Percentiles rank a stretch among this genome's conserved stretches.
These are phyloP conservation scores for Yasuhikotakia modesta DNA, from an alignment of 2,797 vertebrate species.

Conservation along the genomic window DNA sequence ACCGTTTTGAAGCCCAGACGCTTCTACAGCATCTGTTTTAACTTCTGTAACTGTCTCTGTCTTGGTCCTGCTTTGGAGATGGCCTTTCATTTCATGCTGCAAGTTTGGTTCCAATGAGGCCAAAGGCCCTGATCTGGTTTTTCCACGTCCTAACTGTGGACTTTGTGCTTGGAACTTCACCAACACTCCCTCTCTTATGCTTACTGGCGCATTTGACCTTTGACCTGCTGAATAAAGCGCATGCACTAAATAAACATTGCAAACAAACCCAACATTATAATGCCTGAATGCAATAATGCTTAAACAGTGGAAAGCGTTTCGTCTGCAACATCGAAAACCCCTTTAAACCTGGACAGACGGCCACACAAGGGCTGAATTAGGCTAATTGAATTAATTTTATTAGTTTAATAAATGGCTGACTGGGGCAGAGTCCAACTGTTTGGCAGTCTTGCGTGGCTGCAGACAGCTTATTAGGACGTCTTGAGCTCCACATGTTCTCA, in stretches of 20 bases:
- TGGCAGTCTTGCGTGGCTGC: constrained; percentile 59
- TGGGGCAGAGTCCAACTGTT: constrained; percentile 57
- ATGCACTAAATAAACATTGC: constrained; percentile 22
- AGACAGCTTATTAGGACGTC: constrained; percentile 68
- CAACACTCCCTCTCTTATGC: constrained; percentile 41
- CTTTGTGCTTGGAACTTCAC: constrained; percentile 9
- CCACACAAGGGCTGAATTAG: constrained; percentile 14
- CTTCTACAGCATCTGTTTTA: not conserved
- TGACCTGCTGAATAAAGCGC: constrained; percentile 58
- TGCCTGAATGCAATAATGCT: constrained; percentile 28
- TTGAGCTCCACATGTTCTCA: constrained; percentile 64
- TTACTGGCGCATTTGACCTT: not conserved
- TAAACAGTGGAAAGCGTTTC: constrained; percentile 21
- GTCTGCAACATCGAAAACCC: constrained; percentile 18
- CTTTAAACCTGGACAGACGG: constrained; percentile 15
- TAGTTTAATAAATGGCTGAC: constrained; percentile 44
- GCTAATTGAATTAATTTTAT: constrained; percentile 51
- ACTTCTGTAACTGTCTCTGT: not conserved
- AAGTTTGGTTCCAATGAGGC: not conserved
- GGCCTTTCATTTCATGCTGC: not conserved
- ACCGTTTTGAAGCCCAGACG: constrained; percentile 10
- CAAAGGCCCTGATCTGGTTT: constrained; percentile 5
- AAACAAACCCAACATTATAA: constrained; percentile 11
- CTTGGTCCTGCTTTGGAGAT: constrained; percentile 3
- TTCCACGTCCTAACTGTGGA: not conserved